Base-by-base conservation (phyloP, 2,113 vertebrate species). In the Nyctibius bracteatus region DNA sequence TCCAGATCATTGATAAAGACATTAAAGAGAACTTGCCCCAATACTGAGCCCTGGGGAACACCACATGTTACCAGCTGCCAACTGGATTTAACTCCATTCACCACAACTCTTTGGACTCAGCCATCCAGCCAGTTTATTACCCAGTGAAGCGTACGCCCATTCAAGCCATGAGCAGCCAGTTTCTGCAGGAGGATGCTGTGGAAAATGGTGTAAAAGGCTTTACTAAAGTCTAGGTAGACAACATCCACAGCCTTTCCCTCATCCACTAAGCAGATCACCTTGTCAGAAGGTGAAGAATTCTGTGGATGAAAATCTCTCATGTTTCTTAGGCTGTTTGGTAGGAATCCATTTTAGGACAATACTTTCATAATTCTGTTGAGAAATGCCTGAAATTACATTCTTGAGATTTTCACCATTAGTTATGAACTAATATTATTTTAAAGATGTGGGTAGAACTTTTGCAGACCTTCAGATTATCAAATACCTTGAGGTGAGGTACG, bases 61-160 rank as follows among this genome's bases (percentile, higher is more conserved):
- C 8, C 39, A 9, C 12, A 35, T 24, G 51, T 55, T 14, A 55
- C n/a, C 1, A 4, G 5, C 22, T 2, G 2, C 52, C 43, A 39
- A 31, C 41, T 37, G 23, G n/a, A 37, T 20, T 49, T 14, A 27
- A 17, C n/a, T 17, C n/a, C 3, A 7, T 68, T 70, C 30, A 71
- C 25, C 14, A 3, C 35, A 28, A 41, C 24, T 12, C 30, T 78
- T 49, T 59, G n/a, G 44, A 46, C 44, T 5, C 6, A 7, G 22
- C 8, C 35, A 51, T 62, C 16, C 44, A 51, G 16, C 19, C 49
- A 37, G 5, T 24, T 67, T 35, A 46, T 81, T 14, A 43, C 41
- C 5, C 33, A 46, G 41, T 2, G 0, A 55, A 57, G 51, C 7
- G 3, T 37, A 21, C 3, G 10, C 12, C 6, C 3, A 4, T 66